phyloP scores from a whole-genome alignment of 2,888 invertebrate species.

The Phyto melanocephala region DNA sequence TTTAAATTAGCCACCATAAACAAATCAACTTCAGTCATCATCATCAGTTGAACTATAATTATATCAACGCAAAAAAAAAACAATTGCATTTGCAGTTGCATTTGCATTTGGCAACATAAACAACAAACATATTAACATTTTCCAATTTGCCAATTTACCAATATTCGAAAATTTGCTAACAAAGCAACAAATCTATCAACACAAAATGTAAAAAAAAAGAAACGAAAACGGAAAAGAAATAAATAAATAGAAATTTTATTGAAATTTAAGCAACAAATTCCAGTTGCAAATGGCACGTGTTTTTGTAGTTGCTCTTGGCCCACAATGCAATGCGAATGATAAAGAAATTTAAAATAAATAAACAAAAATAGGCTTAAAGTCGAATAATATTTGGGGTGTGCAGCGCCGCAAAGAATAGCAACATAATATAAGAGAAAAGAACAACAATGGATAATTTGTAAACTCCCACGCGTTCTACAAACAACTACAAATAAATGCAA shows the following conservation, averaged over 20 bases:
- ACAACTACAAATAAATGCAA: background rate
- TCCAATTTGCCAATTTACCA: conserved; percentile 22
- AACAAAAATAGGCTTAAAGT: conserved; percentile 7
- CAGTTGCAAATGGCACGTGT: conserved; percentile 45
- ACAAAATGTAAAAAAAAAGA: background rate
- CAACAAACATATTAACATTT: conserved; percentile 7
- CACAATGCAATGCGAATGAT: background rate
- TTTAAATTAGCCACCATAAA: too few species aligned
- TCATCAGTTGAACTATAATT: conserved; percentile 21
- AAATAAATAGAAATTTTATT: conserved; percentile 37
- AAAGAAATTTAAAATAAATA: background rate
- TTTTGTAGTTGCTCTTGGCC: background rate
- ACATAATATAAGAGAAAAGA: background rate
- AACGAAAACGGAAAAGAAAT: too few species aligned
- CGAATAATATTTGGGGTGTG: background rate
- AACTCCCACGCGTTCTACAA: conserved; percentile 17
- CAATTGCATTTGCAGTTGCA: too few species aligned
- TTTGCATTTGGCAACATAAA: conserved; percentile 15
- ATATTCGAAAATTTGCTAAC: conserved; percentile 2
- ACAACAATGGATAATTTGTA: background rate
- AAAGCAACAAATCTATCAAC: background rate
- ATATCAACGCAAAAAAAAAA: conserved; percentile 9
- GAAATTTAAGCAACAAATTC: conserved; percentile 32
- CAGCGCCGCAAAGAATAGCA: background rate
- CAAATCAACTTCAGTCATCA: background rate